Evolutionary conservation across 2,113 vertebrate species (phyloP).

Genomic region (Rhinolophus sinicus): DNA sequence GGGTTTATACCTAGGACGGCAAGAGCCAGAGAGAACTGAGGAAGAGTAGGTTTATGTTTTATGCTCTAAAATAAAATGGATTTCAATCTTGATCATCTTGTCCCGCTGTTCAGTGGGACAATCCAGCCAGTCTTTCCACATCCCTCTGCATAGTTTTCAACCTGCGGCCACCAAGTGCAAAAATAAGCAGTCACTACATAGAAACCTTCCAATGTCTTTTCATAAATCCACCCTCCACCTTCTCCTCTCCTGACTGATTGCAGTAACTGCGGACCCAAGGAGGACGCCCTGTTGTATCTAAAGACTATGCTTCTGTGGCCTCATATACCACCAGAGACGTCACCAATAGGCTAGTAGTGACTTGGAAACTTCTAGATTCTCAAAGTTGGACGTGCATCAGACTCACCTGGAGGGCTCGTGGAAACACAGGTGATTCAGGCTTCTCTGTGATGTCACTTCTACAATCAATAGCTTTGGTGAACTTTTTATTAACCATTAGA

Average conservation of each 20-base stretch:
- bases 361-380: neutral
- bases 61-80: rapidly evolving
- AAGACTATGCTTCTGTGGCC: neutral
- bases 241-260: neutral
- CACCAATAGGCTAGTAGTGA: neutral
- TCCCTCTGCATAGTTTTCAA: neutral
- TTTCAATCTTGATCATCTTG: neutral
- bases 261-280: neutral
- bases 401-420: no score
- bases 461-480: no score
- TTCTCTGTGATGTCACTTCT: neutral
- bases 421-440: no score
- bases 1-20: no score
- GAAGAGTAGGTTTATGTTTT: rapidly evolving
- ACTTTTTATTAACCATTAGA: neutral
- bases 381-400: neutral
- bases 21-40: neutral
- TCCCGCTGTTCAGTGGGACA: neutral
- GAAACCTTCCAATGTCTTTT: no score
- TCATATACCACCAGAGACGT: no score
- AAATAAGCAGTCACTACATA: no score
- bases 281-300: neutral
- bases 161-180: neutral
- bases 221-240: rapidly evolving
- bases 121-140: neutral